Base-by-base conservation (phyloP, 2,113 vertebrate genomes). In the Hucho hucho region DNA sequence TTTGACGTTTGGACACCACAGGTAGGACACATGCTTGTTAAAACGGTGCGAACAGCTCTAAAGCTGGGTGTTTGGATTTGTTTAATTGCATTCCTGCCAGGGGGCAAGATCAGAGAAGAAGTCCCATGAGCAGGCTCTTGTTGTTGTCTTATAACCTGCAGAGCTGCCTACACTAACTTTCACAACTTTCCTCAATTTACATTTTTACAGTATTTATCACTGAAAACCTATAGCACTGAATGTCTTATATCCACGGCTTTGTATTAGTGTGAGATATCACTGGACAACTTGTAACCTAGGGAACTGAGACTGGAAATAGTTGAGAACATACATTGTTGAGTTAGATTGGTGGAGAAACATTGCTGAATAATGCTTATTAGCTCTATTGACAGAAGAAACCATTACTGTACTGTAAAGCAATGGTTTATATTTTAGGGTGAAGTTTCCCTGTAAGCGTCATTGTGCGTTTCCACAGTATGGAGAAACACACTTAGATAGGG, bases 31-130 rank as follows among this genome's bases (percentile, higher is more conserved):
- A 43, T 2, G 37, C 37, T 43, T 43, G 37, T 67, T 67, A 67
- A 25, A 67, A 25, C 64, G 9, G 4, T 67, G 64, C 64, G 28
- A 37, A 13, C 26, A 16, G 26, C 64, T 67, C 28, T 18, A 14
- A 32, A 32, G 64, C 64, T 25, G 69, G 24, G 24, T 87, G 70
- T 89, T 85, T 77, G 77, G 84, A 85, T 89, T 73, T 82, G 84
- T 86, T 91, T 93, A 91, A 91, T 91, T 92, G 81, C 79, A 73
- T 61, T 82, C 79, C 29, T 25, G 81, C 83, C 87, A 76, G 78
- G 64, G 82, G 83, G 79, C 70, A 78, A 87, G 85, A 88, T 90
- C 84, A 89, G 83, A 87, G 26, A 43, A 43, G 2, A 66, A 81
- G 69, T 83, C 79, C 77, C 73, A 69, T 76, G 83, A 83, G 84